Evolutionary conservation across 2,888 invertebrate species (phyloP).

Genomic region (Polydrusus tereticollis): DNA sequence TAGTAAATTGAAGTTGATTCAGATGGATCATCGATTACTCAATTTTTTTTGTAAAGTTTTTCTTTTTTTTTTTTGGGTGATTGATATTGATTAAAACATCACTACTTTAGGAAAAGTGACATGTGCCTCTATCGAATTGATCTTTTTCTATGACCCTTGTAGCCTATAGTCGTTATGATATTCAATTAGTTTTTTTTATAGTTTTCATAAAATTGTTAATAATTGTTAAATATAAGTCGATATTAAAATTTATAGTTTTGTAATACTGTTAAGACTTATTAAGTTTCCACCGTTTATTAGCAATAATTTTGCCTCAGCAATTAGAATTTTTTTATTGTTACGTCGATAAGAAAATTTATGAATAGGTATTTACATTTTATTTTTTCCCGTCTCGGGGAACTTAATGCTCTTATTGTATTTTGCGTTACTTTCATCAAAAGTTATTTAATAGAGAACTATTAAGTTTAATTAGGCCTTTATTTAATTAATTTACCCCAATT

Average conservation of each 20-base stretch:
- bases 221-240: slow-evolving; percentile 46
- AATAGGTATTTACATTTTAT: slow-evolving; percentile 17
- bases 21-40: too few species aligned
- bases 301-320: slow-evolving; percentile 22
- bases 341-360: slow-evolving; percentile 19
- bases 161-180: background rate
- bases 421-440: slow-evolving; percentile 55
- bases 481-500: slow-evolving; percentile 61
- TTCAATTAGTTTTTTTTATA: slow-evolving; percentile 19
- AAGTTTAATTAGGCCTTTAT: slow-evolving; percentile 61
- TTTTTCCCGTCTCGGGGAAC: background rate
- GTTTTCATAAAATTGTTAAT: slow-evolving; percentile 45
- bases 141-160: background rate
- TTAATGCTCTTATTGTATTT: slow-evolving; percentile 47
- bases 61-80: too few species aligned
- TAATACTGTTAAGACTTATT: slow-evolving; percentile 37
- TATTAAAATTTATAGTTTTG: slow-evolving; percentile 48
- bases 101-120: background rate
- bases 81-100: background rate
- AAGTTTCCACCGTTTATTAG: slow-evolving; percentile 5
- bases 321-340: slow-evolving; percentile 20
- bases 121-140: background rate
- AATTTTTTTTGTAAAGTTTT: too few species aligned
- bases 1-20: too few species aligned
- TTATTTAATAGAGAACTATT: slow-evolving; percentile 61